Percentiles rank a stretch among this genome's conserved stretches.
Conservation (phyloP, 2,888 invertebrate species). For the Aporophyla lueneburgensis region DNA sequence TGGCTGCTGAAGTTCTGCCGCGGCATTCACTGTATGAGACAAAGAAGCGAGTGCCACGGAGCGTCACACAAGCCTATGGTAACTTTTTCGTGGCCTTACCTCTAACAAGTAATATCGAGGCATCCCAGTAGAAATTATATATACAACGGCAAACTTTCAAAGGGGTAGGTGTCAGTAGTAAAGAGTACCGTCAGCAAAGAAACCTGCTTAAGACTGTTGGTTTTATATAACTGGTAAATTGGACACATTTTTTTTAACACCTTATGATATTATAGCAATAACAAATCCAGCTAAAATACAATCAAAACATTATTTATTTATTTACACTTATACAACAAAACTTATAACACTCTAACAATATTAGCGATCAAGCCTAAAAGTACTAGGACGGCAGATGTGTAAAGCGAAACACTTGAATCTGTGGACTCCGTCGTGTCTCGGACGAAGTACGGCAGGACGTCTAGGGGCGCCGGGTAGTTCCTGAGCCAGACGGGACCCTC, state of each 20-base stretch:
- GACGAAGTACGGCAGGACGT: conserved; percentile 93
- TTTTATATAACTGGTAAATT: neutral
- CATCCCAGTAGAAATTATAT: too few species aligned
- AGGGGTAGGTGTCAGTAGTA: neutral
- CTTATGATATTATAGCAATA: neutral
- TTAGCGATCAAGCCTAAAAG: conserved; percentile 71
- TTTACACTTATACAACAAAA: conserved; percentile 21
- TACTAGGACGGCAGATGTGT: conserved; percentile 70
- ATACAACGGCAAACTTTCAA: too few species aligned
- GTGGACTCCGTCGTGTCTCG: conserved; percentile 56
- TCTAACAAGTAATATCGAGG: too few species aligned
- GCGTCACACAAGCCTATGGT: too few species aligned
- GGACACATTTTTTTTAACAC: neutral
- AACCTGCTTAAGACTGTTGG: neutral
- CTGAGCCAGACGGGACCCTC: conserved; percentile 92
- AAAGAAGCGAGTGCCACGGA: too few species aligned
- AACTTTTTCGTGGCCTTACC: too few species aligned
- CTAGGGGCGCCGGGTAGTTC: conserved; percentile 92
- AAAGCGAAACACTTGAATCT: conserved; percentile 64
- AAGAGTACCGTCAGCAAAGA: neutral
- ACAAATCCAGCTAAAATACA: neutral
- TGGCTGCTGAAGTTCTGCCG: too few species aligned
- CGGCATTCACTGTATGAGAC: too few species aligned
- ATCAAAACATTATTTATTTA: conserved; percentile 11
- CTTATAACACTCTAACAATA: conserved; percentile 44